A percentile compares a stretch with the other conserved stretches of the same genome.
Evolutionary conservation across 2,888 invertebrate species (phyloP).

Genomic region (Strigamia maritima): DNA sequence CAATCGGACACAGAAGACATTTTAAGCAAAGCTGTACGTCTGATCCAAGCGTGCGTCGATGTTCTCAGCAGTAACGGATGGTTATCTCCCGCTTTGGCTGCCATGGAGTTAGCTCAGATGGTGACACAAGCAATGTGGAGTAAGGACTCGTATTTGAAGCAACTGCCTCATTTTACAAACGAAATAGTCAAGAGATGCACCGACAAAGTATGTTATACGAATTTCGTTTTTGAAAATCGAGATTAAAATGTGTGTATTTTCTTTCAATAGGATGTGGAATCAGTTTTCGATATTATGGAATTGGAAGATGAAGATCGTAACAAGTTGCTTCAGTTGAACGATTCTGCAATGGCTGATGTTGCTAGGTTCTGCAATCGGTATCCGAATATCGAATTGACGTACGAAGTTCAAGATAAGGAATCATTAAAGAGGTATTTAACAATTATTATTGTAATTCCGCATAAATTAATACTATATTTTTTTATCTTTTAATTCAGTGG

Average conservation of each 20-base stretch:
- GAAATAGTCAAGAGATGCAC: slow-evolving; percentile 87
- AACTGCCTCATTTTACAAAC: slow-evolving; percentile 87
- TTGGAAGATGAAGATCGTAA: slow-evolving; percentile 83
- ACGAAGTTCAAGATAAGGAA: slow-evolving; percentile 81
- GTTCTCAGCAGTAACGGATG: slow-evolving; percentile 94
- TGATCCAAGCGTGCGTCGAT: slow-evolving; percentile 77
- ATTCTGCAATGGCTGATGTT: slow-evolving; percentile 93
- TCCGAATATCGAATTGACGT: slow-evolving; percentile 94
- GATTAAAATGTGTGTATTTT: background rate
- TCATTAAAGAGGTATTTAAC: slow-evolving; percentile 57
- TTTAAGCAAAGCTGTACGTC: slow-evolving; percentile 64
- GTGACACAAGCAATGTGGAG: slow-evolving; percentile 99
- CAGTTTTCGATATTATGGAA: slow-evolving; percentile 94
- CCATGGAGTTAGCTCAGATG: slow-evolving; percentile 99
- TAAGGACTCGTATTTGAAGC: slow-evolving; percentile 94
- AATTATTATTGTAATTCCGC: background rate
- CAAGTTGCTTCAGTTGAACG: slow-evolving; percentile 64
- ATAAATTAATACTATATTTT: background rate
- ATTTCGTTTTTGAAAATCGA: background rate
- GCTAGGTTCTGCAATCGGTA: slow-evolving; percentile 98
- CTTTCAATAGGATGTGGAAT: slow-evolving; percentile 66
- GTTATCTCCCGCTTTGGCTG: slow-evolving; percentile 95
- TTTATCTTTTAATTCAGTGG: slow-evolving; percentile 59
- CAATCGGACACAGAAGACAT: slow-evolving; percentile 93
- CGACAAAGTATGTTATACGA: slow-evolving; percentile 65